Evolutionary conservation across 2,888 invertebrate species (phyloP).

Genomic region (Lacanobia oleracea): DNA sequence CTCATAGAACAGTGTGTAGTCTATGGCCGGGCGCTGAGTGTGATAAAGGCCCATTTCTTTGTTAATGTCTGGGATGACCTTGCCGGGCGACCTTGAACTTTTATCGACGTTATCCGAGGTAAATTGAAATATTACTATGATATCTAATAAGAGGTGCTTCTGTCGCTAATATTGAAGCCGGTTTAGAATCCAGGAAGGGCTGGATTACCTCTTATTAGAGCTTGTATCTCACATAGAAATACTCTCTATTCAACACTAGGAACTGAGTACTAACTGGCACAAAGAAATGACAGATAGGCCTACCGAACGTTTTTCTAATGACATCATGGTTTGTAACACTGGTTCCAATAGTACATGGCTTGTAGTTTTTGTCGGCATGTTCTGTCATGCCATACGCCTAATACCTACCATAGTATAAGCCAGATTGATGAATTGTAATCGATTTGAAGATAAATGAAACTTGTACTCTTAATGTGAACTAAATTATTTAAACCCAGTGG

Average conservation of each 20-base stretch:
- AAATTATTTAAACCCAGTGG: not conserved
- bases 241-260: not conserved
- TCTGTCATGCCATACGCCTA: conserved; percentile 21
- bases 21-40: conserved; percentile 13
- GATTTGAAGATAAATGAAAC: conserved; percentile 4
- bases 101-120: conserved; percentile 64
- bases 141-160: conserved; percentile 39
- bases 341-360: conserved; percentile 7
- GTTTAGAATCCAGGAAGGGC: not conserved
- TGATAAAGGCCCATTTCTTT: conserved; percentile 56
- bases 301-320: conserved; percentile 26
- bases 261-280: not conserved
- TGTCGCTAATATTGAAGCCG: conserved; percentile 18
- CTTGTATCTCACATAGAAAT: not conserved
- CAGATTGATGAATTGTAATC: conserved; percentile 15
- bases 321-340: conserved; percentile 32
- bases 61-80: conserved; percentile 75
- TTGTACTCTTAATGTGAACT: conserved; percentile 1
- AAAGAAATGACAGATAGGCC: conserved; percentile 13
- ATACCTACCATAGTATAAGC: conserved; percentile 15
- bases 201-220: not conserved
- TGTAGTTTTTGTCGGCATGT: conserved; percentile 20
- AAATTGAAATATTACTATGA: conserved; percentile 60
- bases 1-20: conserved; percentile 5
- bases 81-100: conserved; percentile 82